Conservation (phyloP, 1,140 invertebrate genomes). For the Meloidogyne chitwoodi region DNA sequence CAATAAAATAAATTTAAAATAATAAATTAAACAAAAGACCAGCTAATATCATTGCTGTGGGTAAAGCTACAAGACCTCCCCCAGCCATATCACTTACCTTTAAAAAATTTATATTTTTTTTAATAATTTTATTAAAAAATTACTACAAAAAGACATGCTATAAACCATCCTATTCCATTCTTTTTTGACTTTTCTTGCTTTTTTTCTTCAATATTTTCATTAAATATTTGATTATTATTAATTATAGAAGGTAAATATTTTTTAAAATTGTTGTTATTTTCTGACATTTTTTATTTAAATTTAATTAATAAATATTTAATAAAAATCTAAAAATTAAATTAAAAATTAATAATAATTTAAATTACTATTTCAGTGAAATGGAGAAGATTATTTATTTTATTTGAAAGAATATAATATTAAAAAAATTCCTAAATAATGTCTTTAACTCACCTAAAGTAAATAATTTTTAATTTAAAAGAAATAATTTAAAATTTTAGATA, state of each 20-base stretch:
- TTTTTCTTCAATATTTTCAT: not conserved
- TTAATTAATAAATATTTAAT: too few relatives aligned
- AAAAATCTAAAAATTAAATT: too few relatives aligned
- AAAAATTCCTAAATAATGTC: too few relatives aligned
- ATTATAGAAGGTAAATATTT: not conserved
- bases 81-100: constrained; percentile 56
- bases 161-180: constrained; percentile 18
- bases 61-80: constrained; percentile 53
- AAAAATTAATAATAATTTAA: too few relatives aligned
- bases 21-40: constrained; percentile 15
- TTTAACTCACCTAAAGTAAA: too few relatives aligned
- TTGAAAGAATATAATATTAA: too few relatives aligned
- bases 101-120: constrained; percentile 17
- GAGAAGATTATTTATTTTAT: too few relatives aligned
- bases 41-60: constrained; percentile 54
- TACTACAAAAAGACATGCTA: constrained; percentile 12
- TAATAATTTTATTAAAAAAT: not conserved
- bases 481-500: too few relatives aligned
- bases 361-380: too few relatives aligned
- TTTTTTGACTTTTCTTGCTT: not conserved
- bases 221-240: not conserved
- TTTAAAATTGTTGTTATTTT: not conserved
- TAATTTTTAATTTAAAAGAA: too few relatives aligned
- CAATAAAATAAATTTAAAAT: not conserved
- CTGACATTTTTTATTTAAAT: not conserved